Base-by-base conservation (phyloP, 2,113 vertebrate genomes). In the Callocephalon fimbriatum region DNA sequence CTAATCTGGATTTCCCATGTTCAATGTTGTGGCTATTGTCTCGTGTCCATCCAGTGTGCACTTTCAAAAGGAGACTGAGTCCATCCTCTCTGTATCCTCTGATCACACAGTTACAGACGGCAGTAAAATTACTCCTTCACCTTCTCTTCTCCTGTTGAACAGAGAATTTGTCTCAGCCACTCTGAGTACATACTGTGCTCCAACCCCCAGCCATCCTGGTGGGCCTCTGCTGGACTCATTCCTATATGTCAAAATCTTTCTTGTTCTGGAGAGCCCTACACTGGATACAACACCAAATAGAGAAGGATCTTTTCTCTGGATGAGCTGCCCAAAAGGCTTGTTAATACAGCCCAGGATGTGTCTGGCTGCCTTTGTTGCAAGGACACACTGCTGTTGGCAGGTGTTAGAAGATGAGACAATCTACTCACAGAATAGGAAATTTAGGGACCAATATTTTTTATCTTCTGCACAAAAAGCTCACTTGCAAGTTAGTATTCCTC, bases 361-460 rank as follows among this genome's bases (percentile, higher is more conserved):
- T 37, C 40, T n/a, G 25, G 25, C 1, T 0, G 0, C 10, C 5
- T 81, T 3, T 68, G 47, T 40, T 73, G 9, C 13, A 73, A 80
- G 13, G 20, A 2, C 35, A 75, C 4, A 32, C 18, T 85, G 42
- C 26, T 77, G 9, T 12, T 75, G 29, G 5, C 29, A 56, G 40
- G 2, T 77, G 15, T 54, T 86, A 27, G 42, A 88, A 68, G 25
- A 31, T 38, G 10, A 70, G 4, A n/a, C 1, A 88, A 77, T 54
- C 5, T 27, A 18, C 27, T 81, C 15, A 81, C 11, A 59, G 23
- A 71, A 35, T 47, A 9, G 40, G 71, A 81, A 86, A 71, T 15
- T n/a, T 56, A 62, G 6, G 4, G 8, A 6, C 0, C 2, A 29
- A 4, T 21, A 79, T 86, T 83, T 70, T 20, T 27, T 42, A 26